Conservation (phyloP, 2,888 invertebrate genomes). For the Sinodicranocentrus sp. region DNA sequence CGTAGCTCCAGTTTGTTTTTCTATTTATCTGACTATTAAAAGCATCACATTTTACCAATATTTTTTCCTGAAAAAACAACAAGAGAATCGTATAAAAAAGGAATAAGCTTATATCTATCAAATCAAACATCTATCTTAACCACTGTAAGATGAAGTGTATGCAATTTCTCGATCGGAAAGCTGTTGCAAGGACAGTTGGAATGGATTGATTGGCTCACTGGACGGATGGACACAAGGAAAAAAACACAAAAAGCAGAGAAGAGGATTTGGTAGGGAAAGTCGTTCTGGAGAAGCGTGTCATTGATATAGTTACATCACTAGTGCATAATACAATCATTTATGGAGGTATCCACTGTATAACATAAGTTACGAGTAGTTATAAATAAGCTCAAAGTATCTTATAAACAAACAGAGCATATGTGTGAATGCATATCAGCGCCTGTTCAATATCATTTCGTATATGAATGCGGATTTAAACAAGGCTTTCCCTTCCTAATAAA, state of each 20-base stretch:
- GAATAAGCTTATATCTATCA: too few relatives aligned
- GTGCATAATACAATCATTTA: constrained; percentile 9
- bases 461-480: background rate
- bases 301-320: background rate
- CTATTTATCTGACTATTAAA: too few relatives aligned
- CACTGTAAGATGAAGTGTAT: background rate
- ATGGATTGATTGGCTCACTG: background rate
- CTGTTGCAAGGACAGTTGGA: background rate
- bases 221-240: background rate
- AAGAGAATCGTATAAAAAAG: too few relatives aligned
- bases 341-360: too few relatives aligned
- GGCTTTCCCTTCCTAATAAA: constrained; percentile 5
- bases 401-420: background rate
- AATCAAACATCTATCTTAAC: background rate
- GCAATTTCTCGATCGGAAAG: background rate
- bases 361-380: too few relatives aligned
- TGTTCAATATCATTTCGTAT: background rate
- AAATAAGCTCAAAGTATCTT: too few relatives aligned
- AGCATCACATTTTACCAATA: too few relatives aligned
- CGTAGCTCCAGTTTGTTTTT: too few relatives aligned
- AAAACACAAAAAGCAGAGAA: background rate
- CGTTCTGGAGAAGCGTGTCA: background rate
- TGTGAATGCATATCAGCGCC: background rate
- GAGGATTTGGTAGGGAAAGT: background rate
- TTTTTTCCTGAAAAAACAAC: too few relatives aligned